These are phyloP conservation scores for Motacilla tschutschensis DNA, from an alignment of 2,113 vertebrate species.

Conservation along the genomic window DNA sequence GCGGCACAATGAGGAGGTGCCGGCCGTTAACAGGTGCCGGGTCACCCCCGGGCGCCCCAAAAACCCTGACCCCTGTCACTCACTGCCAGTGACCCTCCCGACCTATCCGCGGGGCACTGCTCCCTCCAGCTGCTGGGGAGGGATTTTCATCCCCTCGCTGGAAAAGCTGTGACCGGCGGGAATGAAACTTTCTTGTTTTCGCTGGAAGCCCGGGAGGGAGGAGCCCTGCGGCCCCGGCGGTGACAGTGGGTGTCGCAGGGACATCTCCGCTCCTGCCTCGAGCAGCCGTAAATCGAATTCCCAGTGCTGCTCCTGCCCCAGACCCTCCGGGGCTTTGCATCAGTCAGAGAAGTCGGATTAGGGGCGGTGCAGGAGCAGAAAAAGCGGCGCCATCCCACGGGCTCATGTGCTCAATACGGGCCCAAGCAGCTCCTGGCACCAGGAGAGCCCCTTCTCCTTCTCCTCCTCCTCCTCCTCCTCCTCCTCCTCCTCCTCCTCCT, in stretches of 20 bases:
- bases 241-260: rapidly evolving
- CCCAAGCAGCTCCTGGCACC: rapidly evolving
- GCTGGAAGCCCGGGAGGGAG: not conserved
- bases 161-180: rapidly evolving
- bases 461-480: rapidly evolving
- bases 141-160: not conserved
- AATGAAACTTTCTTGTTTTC: rapidly evolving
- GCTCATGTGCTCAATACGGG: rapidly evolving
- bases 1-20: not conserved
- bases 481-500: not conserved
- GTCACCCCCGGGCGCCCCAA: not conserved
- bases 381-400: rapidly evolving
- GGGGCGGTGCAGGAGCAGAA: not conserved
- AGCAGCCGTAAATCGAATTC: not conserved
- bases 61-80: not conserved
- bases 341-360: rapidly evolving
- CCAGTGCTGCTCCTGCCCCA: rapidly evolving
- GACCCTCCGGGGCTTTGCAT: not conserved
- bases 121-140: not conserved
- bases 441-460: not conserved
- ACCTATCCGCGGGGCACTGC: rapidly evolving
- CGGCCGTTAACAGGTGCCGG: not conserved
- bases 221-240: not conserved
- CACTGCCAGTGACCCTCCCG: not conserved
- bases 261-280: rapidly evolving